Conservation (phyloP, 2,113 vertebrate species). For the Casuarius casuarius region DNA sequence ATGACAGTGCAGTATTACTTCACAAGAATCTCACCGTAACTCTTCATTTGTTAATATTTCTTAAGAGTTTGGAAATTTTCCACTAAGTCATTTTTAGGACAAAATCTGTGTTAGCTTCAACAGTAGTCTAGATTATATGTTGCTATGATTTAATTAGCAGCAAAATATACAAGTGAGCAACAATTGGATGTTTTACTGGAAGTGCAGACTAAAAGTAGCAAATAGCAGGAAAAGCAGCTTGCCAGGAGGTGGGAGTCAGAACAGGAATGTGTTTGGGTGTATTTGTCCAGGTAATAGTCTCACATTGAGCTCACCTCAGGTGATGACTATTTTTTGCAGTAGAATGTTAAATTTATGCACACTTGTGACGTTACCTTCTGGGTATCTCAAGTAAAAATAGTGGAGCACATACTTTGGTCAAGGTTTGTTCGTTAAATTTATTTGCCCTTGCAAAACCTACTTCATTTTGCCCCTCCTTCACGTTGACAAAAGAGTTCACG, state of each 20-base stretch:
- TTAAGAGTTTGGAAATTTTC: background rate
- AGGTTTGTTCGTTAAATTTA: background rate
- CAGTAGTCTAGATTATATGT: background rate
- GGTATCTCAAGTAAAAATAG: background rate
- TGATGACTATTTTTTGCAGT: background rate
- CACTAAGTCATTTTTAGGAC: background rate
- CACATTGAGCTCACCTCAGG: background rate
- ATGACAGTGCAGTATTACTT: background rate
- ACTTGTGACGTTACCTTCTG: background rate
- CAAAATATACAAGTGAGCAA: background rate
- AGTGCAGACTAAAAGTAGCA: background rate
- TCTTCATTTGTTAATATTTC: background rate
- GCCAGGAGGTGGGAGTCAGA: background rate
- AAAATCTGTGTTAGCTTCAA: background rate
- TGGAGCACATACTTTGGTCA: background rate
- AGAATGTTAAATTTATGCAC: background rate
- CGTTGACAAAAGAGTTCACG: background rate
- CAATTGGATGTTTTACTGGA: background rate
- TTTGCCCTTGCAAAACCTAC: background rate
- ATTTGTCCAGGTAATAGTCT: background rate
- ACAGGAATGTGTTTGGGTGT: background rate
- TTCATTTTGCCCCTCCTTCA: background rate
- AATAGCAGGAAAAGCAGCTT: background rate
- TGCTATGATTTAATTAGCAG: background rate
- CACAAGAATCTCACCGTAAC: background rate